phyloP scores from a whole-genome alignment of 30 jellyfish, hydroid and myxozoan species.

The Calvadosia cruxmelitensis region DNA sequence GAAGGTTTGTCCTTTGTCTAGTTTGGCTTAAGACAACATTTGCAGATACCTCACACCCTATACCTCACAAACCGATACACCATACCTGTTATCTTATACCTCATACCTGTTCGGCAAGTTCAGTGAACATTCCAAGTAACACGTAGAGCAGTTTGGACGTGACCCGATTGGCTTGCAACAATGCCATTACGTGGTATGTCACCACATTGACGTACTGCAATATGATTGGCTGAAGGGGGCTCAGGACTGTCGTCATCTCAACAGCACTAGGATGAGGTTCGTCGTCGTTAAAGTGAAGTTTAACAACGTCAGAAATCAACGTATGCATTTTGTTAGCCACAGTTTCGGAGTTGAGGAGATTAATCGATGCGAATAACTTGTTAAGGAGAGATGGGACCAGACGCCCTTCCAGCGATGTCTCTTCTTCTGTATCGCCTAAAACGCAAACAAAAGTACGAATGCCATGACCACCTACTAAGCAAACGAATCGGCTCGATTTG shows the following conservation, averaged over 20 bases:
- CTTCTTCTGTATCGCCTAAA: neutral
- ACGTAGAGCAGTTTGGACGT: slow-evolving; percentile 54
- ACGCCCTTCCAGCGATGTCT: neutral
- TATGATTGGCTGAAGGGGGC: neutral
- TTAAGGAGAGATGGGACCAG: neutral
- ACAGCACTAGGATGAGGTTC: neutral
- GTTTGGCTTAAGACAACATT: too few species aligned
- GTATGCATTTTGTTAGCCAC: neutral
- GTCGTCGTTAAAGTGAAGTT: neutral
- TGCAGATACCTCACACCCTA: too few species aligned
- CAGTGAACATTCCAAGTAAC: slow-evolving; percentile 52
- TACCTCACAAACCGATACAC: too few species aligned
- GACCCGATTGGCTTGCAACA: neutral
- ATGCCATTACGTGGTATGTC: neutral
- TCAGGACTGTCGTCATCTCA: neutral
- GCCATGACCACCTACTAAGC: too few species aligned
- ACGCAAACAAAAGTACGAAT: too few species aligned
- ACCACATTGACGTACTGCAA: neutral
- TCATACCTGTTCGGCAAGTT: slow-evolving; percentile 56
- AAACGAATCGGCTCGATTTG: too few species aligned
- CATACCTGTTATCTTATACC: too few species aligned
- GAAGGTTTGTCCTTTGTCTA: too few species aligned
- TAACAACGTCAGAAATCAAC: neutral
- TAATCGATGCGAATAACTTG: neutral
- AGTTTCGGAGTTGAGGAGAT: neutral